Evolutionary conservation across 2,113 vertebrate genomes (phyloP), one percentile per base, ranked within the genome.

Genomic region (Apodemus sylvaticus): DNA sequence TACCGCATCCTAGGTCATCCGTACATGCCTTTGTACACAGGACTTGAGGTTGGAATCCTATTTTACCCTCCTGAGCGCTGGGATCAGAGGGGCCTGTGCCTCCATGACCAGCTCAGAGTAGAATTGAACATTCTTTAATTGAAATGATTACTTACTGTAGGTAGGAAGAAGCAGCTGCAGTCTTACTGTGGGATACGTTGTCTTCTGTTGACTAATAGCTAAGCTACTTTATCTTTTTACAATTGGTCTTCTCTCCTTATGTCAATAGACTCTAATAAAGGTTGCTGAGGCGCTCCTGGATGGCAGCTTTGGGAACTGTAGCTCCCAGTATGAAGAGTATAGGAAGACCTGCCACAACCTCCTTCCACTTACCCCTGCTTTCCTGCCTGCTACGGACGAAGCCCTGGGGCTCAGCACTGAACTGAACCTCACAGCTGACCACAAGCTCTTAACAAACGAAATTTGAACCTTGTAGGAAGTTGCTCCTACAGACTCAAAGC

Each of bases 231-330:
- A 39, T 9, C 31, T 0, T 17, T 31, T 31, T 83, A 83, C 48
- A 24, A 10, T 22, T 93, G 90, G 48, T 62, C 83, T 96, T 98
- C 95, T 95, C 0, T 36, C 96, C 90, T 93, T 97, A 17, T 96
- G 94, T 97, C 45, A 93, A 76, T 64, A 98, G 98, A 98, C 97
- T 26, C 97, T 98, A 95, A 97, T 97, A 64, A 98, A 98, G 89
- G 98, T 99, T 96, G 98, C 98, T 31, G 98, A 98, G 91, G 98
- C 98, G 0, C 96, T 99, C 70, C 97, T 98, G 66, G 98, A 98
- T 48, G 98, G 99, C 85, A 99, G 98, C 94, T 99, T 99, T 90
- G 99, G 99, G 78, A 98, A 94, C 83, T 99, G 98, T 95, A 97
- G 94, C 9, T 66, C 96, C 90, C 99, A 98, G 0, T 98, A 98